Evolutionary conservation across 2,797 vertebrate genomes (phyloP).

Genomic region (Chiloscyllium punctatum): DNA sequence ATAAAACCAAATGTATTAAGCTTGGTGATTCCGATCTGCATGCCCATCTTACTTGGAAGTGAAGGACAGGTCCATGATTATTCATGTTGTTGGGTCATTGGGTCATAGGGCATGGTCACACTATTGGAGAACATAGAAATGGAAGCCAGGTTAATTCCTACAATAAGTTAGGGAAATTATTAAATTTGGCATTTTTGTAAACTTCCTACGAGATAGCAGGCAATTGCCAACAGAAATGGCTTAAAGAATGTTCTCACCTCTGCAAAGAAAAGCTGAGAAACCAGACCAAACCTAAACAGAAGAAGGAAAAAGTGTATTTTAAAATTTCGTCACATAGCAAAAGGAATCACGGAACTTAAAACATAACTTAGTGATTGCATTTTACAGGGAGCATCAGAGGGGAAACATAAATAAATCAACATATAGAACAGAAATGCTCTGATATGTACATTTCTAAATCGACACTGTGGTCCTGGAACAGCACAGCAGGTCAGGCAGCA

Average conservation of each 20-base stretch:
- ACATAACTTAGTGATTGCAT: not conserved
- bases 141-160: not conserved
- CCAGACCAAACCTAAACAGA: not conserved
- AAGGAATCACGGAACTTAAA: not conserved
- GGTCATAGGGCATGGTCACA: not conserved
- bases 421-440: not conserved
- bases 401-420: not conserved
- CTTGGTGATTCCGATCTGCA: not conserved
- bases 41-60: not conserved
- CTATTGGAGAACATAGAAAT: not conserved
- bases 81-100: not conserved
- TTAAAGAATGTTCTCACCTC: not conserved
- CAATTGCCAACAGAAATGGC: not conserved
- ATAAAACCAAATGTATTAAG: not conserved
- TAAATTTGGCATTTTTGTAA: not conserved
- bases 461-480: too few relatives aligned
- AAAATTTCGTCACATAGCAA: not conserved
- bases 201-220: not conserved
- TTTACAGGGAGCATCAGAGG: not conserved
- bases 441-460: too few relatives aligned
- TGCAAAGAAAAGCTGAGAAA: not conserved
- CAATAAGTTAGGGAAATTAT: not conserved
- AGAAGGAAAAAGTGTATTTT: not conserved
- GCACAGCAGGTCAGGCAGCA: too few relatives aligned
- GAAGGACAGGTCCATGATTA: not conserved